Conservation (phyloP, 2,113 vertebrate species). For the Alces alces region DNA sequence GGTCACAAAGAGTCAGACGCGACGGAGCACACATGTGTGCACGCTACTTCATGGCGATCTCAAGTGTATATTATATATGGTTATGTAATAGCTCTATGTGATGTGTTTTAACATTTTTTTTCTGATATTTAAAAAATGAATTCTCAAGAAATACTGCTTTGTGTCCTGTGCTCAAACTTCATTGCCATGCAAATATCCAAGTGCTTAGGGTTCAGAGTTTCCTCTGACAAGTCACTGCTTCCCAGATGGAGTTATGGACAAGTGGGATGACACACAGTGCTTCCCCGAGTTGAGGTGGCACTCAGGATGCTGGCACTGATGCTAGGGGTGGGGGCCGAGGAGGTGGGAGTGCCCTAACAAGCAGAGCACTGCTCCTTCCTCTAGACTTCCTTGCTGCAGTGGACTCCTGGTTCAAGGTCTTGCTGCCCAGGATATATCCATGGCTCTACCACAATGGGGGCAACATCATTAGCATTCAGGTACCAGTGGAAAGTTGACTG, state of each 20-base stretch:
- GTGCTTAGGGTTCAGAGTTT: neutral
- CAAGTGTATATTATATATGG: neutral
- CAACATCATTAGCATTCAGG: constrained; percentile 96
- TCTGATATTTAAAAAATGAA: neutral
- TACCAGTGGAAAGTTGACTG: constrained; percentile 56
- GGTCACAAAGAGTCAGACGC: neutral
- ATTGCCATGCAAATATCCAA: neutral
- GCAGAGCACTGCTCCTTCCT: neutral
- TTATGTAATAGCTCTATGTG: neutral
- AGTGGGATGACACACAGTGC: neutral
- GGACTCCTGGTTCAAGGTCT: constrained; percentile 89
- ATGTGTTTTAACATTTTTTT: neutral
- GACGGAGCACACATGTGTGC: neutral
- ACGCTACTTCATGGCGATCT: neutral
- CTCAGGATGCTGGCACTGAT: neutral
- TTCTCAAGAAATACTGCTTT: neutral
- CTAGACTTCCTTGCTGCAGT: constrained; percentile 91
- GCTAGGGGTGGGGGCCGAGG: neutral
- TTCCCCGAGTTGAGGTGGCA: neutral
- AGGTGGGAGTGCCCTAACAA: neutral
- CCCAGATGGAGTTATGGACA: neutral
- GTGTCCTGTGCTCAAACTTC: neutral
- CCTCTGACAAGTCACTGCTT: neutral
- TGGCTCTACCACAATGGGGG: constrained; percentile 92
- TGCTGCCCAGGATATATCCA: constrained; percentile 89